Base-by-base conservation (phyloP, 1,140 invertebrate genomes). In the Muscidifurax raptorellus region DNA sequence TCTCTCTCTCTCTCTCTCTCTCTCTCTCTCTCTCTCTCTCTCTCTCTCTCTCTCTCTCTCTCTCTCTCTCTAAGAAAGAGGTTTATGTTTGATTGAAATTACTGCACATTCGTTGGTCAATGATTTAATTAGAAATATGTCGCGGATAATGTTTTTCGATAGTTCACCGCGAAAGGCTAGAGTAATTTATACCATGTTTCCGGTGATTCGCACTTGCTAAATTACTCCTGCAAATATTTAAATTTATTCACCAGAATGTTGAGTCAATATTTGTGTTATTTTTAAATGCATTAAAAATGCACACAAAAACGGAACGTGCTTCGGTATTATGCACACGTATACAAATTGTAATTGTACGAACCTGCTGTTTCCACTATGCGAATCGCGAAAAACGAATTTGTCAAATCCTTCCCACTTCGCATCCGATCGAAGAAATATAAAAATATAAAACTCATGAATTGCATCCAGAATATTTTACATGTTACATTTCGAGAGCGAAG, bases 121-220 rank as follows among this genome's bases (percentile, higher is more conserved):
- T 28, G 36, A 44, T 40, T 27, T 66, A 76, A 82, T 30, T 66
- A 82, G 44, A 82, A 82, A 81, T 76, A 64, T 82, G 71, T 22
- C 10, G 9, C 72, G 12, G 27, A 47, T 82, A 76, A 67, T 67
- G 72, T 67, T 22, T 67, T 27, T 67, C 71, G 59, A 28, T 67
- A 27, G 25, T 80, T 72, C 15, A 3, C 44, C 12, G 44, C 13
- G 15, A 47, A 15, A n/a, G n/a, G n/a, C n/a, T n/a, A n/a, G n/a
- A 1, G 15, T 47, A 47, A 47, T 47, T 47, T 15, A 2, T 47
- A 18, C 44, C 9, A 12, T 18, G 44, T 13, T 47, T 40, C 9
- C 9, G 36, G 36, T 9, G 9, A 40, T 40, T 9, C 9, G 36
- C 36, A 9, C 36, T 40, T 9, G 36, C 5, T 9, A 40, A 12